These are phyloP conservation scores for Torymus aiolomorphi DNA, from an alignment of 2,888 invertebrate species.

Conservation along the genomic window DNA sequence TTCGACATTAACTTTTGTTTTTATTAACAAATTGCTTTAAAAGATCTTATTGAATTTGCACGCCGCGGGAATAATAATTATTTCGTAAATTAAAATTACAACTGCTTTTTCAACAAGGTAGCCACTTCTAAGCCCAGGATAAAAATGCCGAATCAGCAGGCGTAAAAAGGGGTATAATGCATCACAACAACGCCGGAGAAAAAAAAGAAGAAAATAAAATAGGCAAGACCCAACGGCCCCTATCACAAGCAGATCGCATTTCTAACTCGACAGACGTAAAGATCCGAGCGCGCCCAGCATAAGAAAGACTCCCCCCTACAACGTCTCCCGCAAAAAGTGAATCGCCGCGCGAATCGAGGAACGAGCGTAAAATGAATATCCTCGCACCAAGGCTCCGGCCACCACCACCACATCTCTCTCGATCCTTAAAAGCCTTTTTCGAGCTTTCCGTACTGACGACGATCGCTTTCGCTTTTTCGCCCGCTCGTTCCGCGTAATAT, in stretches of 20 bases:
- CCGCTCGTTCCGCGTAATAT: conserved; percentile 43
- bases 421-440: conserved; percentile 56
- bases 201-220: conserved; percentile 24
- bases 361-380: conserved; percentile 57
- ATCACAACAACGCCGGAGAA: conserved; percentile 4
- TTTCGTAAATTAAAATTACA: too few relatives aligned
- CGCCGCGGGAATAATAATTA: too few relatives aligned
- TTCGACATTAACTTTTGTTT: too few relatives aligned
- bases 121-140: too few relatives aligned
- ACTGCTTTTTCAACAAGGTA: too few relatives aligned
- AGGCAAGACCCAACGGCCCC: conserved; percentile 4
- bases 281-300: conserved; percentile 15
- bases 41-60: too few relatives aligned
- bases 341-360: conserved; percentile 49
- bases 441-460: conserved; percentile 33
- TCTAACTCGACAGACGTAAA: conserved; percentile 56
- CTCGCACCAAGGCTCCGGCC: neutral
- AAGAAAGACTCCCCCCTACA: conserved; percentile 30
- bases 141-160: too few relatives aligned
- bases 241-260: conserved; percentile 52
- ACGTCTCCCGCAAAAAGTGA: conserved; percentile 40
- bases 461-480: conserved; percentile 42
- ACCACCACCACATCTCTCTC: conserved; percentile 12
- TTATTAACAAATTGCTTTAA: too few relatives aligned
- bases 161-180: too few relatives aligned